A percentile compares a stretch with the other conserved stretches of the same genome.
Evolutionary conservation across 2,888 invertebrate genomes (phyloP).

Genomic region (Falcaria lacertinaria): DNA sequence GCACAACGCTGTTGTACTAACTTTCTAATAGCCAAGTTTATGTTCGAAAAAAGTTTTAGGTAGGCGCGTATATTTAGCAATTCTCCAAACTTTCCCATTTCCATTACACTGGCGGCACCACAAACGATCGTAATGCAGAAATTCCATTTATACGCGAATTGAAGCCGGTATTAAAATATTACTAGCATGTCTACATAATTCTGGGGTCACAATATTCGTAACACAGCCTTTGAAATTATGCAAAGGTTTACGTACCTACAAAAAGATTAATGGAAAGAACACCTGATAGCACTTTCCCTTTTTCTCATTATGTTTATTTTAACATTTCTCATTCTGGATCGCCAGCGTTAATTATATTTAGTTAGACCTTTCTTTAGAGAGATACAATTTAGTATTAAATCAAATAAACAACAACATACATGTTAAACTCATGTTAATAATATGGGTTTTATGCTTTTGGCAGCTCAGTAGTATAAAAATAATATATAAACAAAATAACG

Average conservation of each 20-base stretch:
- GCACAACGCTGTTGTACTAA: slow-evolving; percentile 5
- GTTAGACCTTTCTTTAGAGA: too few relatives aligned
- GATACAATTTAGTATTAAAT: too few relatives aligned
- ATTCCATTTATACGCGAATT: not conserved
- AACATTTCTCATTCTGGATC: too few relatives aligned
- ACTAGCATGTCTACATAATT: too few relatives aligned
- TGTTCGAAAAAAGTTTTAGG: slow-evolving; percentile 5
- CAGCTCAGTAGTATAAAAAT: too few relatives aligned
- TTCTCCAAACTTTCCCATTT: slow-evolving; percentile 24
- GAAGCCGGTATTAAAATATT: too few relatives aligned
- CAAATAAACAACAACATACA: too few relatives aligned
- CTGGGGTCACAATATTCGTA: not conserved
- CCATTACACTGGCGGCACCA: slow-evolving; percentile 19
- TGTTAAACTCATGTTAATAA: too few relatives aligned
- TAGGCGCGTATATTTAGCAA: slow-evolving; percentile 15
- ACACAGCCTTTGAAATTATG: not conserved
- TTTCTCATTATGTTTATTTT: not conserved
- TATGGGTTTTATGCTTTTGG: too few relatives aligned
- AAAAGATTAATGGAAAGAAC: not conserved
- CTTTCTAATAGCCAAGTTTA: not conserved
- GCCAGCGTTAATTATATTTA: not conserved
- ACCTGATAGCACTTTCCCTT: not conserved
- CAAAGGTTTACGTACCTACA: not conserved
- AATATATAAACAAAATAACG: too few relatives aligned
- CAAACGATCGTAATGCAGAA: slow-evolving; percentile 19